Evolutionary conservation across 1,140 invertebrate genomes (phyloP), one percentile per base, ranked within the genome.

Genomic region (Drosophila dunni): DNA sequence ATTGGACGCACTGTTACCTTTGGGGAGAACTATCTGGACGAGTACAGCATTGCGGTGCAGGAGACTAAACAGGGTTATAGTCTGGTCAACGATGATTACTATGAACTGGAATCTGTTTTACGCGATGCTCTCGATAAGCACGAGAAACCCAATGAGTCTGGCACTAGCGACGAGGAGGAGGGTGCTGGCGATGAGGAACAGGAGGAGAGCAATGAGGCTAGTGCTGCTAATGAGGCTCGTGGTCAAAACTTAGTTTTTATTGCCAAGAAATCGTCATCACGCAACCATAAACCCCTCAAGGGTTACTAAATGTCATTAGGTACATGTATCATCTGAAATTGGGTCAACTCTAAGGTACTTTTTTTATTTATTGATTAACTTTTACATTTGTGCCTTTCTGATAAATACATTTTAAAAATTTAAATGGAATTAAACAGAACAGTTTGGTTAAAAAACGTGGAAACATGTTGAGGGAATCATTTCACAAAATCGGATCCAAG

Each of bases 61-160:
- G 91, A 92, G 44, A 63, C 51, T 0, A 79, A 79, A 11, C 53
- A 56, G 15, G 91, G 91, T 0, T 90, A 91, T 29, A 92, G 58
- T 13, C 58, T 92, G 17, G 71, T 92, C 38, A 91, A 91, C 15
- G 86, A 92, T 9, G 91, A 92, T 3, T 92, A 74, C 40, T 92
- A 91, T 24, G 81, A 90, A 5, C 73, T 85, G 50, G 80, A 91
- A 24, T 68, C 71, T 0, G 79, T 86, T 1, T 24, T 86, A 0
- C 36, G 62, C 2, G 69, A 69, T 20, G 69, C 60, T 10, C 38
- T 68, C 15, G 17, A 64, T 20, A 78, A 48, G n/a, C 44, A 58
- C 24, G 61, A 70, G 2, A 20, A 40, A 20, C 11, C 40, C n/a
- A 4, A 11, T 1, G 33, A 38, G 13, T 36, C 1, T 2, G 24